phyloP scores from a whole-genome alignment of 2,797 vertebrate species.

The Pelodytes ibericus region DNA sequence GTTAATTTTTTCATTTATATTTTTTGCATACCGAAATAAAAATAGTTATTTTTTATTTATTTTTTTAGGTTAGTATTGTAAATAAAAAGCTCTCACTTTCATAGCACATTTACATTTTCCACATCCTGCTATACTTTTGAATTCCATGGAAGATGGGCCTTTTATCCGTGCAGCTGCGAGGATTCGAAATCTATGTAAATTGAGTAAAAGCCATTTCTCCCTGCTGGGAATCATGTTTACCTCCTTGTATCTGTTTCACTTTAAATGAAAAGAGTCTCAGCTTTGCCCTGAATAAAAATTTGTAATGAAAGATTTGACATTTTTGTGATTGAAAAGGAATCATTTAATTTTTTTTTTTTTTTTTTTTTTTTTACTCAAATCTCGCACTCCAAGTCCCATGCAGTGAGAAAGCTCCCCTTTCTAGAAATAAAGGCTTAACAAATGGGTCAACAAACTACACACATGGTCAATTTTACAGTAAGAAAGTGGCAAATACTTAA shows the following conservation, averaged over 20 bases:
- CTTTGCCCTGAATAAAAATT: conserved; percentile 31
- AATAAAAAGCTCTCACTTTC: conserved; percentile 28
- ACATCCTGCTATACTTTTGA: conserved; percentile 27
- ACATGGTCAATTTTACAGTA: too few relatives aligned
- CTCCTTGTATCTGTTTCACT: conserved; percentile 37
- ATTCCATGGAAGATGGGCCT: conserved; percentile 30
- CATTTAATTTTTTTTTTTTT: conserved; percentile 9
- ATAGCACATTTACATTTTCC: conserved; percentile 22
- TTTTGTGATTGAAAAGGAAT: conserved; percentile 28
- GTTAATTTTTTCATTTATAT: conserved; percentile 6
- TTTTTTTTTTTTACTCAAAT: not conserved
- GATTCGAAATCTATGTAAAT: conserved; percentile 50
- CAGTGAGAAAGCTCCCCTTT: too few relatives aligned
- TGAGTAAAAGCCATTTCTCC: conserved; percentile 33
- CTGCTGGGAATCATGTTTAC: conserved; percentile 44
- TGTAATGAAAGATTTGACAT: conserved; percentile 11
- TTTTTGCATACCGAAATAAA: too few relatives aligned
- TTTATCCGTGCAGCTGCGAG: conserved; percentile 51
- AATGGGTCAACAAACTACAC: too few relatives aligned
- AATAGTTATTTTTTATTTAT: not conserved
- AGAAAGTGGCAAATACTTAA: too few relatives aligned
- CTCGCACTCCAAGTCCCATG: not conserved
- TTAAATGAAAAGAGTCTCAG: conserved; percentile 24
- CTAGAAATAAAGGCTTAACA: too few relatives aligned
- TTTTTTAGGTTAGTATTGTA: conserved; percentile 24